phyloP scores from a whole-genome alignment of 2,113 vertebrate species.

The Tricholaema leucomelas region DNA sequence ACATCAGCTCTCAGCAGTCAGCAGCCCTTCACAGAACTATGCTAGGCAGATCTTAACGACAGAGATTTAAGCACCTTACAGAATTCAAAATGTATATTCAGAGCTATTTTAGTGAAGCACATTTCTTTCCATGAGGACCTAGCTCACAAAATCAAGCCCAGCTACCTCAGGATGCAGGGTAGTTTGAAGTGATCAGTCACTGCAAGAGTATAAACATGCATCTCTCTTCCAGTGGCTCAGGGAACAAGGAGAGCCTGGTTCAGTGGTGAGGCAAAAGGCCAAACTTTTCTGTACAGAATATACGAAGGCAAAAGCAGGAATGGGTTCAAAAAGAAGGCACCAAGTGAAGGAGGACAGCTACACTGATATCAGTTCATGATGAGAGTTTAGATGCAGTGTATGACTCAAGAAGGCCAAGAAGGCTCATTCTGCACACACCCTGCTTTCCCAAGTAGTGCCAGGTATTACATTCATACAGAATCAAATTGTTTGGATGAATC shows the following conservation, averaged over 20 bases:
- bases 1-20: not conserved
- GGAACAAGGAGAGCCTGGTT: not conserved
- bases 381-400: not conserved
- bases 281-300: not conserved
- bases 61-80: not conserved
- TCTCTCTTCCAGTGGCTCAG: not conserved
- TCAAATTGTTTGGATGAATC: not conserved
- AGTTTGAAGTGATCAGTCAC: not conserved
- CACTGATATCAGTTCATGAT: not conserved
- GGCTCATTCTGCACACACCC: not conserved
- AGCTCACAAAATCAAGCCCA: not conserved
- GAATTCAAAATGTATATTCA: not conserved
- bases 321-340: not conserved
- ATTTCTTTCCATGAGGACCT: not conserved
- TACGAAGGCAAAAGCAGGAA: not conserved
- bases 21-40: not conserved
- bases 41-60: not conserved
- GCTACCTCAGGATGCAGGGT: not conserved
- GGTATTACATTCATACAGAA: not conserved
- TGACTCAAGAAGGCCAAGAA: not conserved
- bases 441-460: not conserved
- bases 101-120: not conserved
- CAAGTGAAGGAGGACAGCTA: not conserved
- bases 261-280: not conserved
- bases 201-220: not conserved